Evolutionary conservation across 1,140 invertebrate genomes (phyloP).

Genomic region (Drosophila triauraria): DNA sequence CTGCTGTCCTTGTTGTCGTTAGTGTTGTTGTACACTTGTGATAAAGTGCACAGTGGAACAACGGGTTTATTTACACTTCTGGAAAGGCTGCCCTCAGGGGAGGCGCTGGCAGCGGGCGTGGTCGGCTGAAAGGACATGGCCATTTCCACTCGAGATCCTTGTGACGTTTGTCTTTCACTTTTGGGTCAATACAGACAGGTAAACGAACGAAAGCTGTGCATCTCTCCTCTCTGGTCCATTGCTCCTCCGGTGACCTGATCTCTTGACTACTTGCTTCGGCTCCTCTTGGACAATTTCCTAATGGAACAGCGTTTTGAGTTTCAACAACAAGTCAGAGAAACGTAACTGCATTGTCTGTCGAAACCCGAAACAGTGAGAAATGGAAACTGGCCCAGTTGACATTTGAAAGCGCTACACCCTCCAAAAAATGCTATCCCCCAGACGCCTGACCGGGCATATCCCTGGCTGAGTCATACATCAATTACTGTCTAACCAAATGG

Average conservation of each 20-base stretch:
- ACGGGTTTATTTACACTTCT: slow-evolving; percentile 55
- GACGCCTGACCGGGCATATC: slow-evolving; percentile 44
- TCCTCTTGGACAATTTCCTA: slow-evolving; percentile 59
- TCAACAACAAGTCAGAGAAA: slow-evolving; percentile 47
- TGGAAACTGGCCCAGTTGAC: slow-evolving; percentile 26
- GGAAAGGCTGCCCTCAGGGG: slow-evolving; percentile 1
- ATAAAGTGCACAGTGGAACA: slow-evolving; percentile 48
- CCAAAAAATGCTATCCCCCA: slow-evolving; percentile 14
- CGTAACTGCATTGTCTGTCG: slow-evolving; percentile 51
- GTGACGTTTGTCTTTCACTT: slow-evolving; percentile 37
- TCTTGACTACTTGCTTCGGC: slow-evolving; percentile 3
- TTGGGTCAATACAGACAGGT: slow-evolving; percentile 44
- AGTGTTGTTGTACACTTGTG: slow-evolving; percentile 19
- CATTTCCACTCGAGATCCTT: slow-evolving; percentile 10
- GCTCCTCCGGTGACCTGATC: slow-evolving; percentile 40
- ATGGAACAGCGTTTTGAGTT: slow-evolving; percentile 70
- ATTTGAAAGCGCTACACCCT: slow-evolving; percentile 34
- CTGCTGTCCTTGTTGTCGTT: slow-evolving; percentile 3
- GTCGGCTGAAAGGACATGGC: slow-evolving; percentile 2
- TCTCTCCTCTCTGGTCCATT: slow-evolving; percentile 13
- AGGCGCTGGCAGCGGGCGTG: slow-evolving; percentile 19
- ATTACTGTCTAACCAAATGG: slow-evolving; percentile 79
- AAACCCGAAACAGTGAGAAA: slow-evolving; percentile 24
- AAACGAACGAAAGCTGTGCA: slow-evolving; percentile 20
- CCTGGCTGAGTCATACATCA: slow-evolving; percentile 69